Conservation (phyloP, 2,888 invertebrate genomes). For the Apodemia zela region DNA sequence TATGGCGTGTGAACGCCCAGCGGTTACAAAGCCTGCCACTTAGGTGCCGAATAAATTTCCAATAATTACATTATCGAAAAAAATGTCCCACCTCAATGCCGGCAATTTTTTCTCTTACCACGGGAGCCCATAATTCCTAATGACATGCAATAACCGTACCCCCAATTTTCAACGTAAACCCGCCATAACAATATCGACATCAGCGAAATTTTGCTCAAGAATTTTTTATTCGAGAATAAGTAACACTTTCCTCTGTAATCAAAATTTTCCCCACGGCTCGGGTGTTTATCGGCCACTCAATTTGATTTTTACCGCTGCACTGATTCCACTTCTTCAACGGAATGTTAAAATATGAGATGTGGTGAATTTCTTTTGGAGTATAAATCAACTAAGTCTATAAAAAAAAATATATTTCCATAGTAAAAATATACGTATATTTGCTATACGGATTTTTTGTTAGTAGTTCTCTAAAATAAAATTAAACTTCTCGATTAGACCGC, state of each 20-base stretch:
- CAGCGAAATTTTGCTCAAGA: slow-evolving; percentile 65
- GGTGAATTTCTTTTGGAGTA: slow-evolving; percentile 38
- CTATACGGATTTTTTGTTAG: no score
- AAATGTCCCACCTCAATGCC: slow-evolving; percentile 59
- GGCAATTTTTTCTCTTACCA: slow-evolving; percentile 67
- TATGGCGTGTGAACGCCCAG: slow-evolving; percentile 36
- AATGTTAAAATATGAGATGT: slow-evolving; percentile 55
- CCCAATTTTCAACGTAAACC: slow-evolving; percentile 80
- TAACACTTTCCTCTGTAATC: slow-evolving; percentile 77
- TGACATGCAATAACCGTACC: slow-evolving; percentile 81
- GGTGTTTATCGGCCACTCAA: slow-evolving; percentile 77
- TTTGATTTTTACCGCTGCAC: slow-evolving; percentile 74
- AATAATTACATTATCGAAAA: slow-evolving; percentile 78
- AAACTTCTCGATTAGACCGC: no score
- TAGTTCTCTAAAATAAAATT: no score
- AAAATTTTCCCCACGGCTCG: slow-evolving; percentile 62
- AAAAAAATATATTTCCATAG: neutral
- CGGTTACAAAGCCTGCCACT: slow-evolving; percentile 41
- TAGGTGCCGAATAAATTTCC: slow-evolving; percentile 70
- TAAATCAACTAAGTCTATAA: neutral
- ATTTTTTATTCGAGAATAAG: slow-evolving; percentile 77
- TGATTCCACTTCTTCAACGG: slow-evolving; percentile 59
- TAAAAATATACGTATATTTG: slow-evolving; percentile 19
- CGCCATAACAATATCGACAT: slow-evolving; percentile 81
- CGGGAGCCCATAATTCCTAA: slow-evolving; percentile 80